phyloP scores from a whole-genome alignment of 2,113 vertebrate genomes.

The Phodopus roborovskii region DNA sequence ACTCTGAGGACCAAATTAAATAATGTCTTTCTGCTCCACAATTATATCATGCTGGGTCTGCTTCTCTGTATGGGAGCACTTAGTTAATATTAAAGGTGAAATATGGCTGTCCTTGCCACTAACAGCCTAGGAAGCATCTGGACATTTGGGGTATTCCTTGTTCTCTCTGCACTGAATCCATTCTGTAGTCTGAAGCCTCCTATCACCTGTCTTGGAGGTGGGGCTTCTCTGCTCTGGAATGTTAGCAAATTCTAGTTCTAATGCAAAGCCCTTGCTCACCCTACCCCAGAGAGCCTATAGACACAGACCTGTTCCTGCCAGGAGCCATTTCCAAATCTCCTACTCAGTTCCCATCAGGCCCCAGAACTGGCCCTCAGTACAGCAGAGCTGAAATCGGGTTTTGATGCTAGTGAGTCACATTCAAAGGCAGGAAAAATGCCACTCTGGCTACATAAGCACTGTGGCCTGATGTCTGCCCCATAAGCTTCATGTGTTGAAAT shows the following conservation, averaged over 20 bases:
- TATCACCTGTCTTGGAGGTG: no score
- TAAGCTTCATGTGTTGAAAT: not conserved
- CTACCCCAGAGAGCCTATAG: not conserved
- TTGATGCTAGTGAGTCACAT: not conserved
- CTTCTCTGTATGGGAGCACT: not conserved
- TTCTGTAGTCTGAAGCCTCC: not conserved
- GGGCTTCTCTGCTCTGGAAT: not conserved
- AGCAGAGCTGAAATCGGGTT: not conserved
- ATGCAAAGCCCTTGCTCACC: not conserved
- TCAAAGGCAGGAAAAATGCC: not conserved
- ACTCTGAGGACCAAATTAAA: not conserved
- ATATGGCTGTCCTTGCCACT: not conserved
- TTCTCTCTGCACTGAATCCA: not conserved
- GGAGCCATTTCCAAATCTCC: not conserved
- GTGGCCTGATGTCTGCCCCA: not conserved
- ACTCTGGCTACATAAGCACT: not conserved
- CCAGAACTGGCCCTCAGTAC: not conserved
- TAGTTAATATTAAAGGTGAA: not conserved
- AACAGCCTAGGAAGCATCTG: not conserved
- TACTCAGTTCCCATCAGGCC: not conserved
- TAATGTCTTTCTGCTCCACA: not conserved
- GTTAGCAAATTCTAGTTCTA: not conserved
- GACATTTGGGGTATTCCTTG: not conserved
- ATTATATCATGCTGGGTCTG: accelerated
- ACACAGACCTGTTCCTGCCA: not conserved